Base-by-base conservation (phyloP, 2,888 invertebrate genomes). In the Drosophila bunnanda region DNA sequence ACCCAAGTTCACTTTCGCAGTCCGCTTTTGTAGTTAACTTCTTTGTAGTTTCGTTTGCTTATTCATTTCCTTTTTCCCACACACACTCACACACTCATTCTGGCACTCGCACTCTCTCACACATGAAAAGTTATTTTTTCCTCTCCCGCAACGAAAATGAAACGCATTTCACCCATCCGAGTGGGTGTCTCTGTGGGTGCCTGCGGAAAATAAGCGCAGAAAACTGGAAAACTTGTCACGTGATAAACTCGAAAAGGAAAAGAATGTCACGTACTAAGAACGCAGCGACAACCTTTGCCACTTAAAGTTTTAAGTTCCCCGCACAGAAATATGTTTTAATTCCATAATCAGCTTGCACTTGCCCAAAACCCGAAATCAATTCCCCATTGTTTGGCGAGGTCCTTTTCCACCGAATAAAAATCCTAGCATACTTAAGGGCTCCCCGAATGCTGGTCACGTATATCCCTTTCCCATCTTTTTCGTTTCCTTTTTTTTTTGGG, bases 401-500 rank as follows among this genome's bases (percentile, higher is more conserved):
- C 39, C 32, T 54, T 53, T 13, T 17, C 68, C n/a, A 22, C 22
- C 44, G 22, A 53, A 53, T 53, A 56, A 67, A 58, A 67, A 78
- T 73, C 80, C 71, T 75, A 75, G 84, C 76, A 73, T 75, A 76
- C 70, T 81, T 83, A 75, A 38, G 57, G 59, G 76, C 67, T 71
- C 68, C 66, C 75, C 76, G 68, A 78, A 89, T 90, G 88, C 90
- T 78, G 75, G 81, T 89, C 89, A 90, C 89, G 89, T 90, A 65
- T 46, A 20, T 9, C n/a, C 38, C 8, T 28, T 8, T 5, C 25
- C 30, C 25, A 13, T 13, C 7, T 20, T 20, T 10, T 25, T 17
- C 7, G 17, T 17, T 32, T 13, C 12, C 13, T 30, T 5, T 34
- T 6, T 22, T 34, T 30, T 32, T 7, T 13, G 4, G 38, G 38